Conservation (phyloP, 2,797 vertebrate genomes). For the Sphenopsis melanotis region DNA sequence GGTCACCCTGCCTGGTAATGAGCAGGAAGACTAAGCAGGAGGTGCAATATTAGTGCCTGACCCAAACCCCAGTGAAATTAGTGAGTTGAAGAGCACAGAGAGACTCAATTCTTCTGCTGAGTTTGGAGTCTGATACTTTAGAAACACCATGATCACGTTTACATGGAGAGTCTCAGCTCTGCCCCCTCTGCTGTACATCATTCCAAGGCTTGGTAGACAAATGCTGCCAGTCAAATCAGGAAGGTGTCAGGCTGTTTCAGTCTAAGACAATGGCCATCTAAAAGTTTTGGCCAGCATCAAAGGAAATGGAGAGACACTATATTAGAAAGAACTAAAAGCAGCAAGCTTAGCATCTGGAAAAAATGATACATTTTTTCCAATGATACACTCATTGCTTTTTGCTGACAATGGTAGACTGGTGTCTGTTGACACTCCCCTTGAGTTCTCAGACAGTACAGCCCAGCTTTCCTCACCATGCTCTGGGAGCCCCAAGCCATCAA, state of each 20-base stretch:
- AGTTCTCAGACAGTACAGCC: background rate
- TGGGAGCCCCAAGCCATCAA: background rate
- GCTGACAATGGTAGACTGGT: background rate
- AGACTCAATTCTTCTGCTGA: background rate
- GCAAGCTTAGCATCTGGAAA: background rate
- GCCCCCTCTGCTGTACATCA: background rate
- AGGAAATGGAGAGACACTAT: background rate
- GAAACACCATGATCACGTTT: background rate
- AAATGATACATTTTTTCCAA: background rate
- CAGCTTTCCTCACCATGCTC: background rate
- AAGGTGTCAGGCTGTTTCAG: background rate
- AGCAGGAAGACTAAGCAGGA: background rate
- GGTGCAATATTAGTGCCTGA: background rate
- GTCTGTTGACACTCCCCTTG: background rate
- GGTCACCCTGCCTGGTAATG: background rate
- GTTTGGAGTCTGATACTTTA: background rate
- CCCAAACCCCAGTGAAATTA: background rate
- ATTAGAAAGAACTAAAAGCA: background rate
- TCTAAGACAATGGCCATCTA: background rate
- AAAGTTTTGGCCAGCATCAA: background rate
- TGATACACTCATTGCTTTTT: background rate
- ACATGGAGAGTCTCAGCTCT: background rate
- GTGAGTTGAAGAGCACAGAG: background rate
- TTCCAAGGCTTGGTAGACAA: background rate
- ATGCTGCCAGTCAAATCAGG: background rate